Evolutionary conservation across 1,140 invertebrate genomes (phyloP).

Genomic region (Mactra quadrangularis): DNA sequence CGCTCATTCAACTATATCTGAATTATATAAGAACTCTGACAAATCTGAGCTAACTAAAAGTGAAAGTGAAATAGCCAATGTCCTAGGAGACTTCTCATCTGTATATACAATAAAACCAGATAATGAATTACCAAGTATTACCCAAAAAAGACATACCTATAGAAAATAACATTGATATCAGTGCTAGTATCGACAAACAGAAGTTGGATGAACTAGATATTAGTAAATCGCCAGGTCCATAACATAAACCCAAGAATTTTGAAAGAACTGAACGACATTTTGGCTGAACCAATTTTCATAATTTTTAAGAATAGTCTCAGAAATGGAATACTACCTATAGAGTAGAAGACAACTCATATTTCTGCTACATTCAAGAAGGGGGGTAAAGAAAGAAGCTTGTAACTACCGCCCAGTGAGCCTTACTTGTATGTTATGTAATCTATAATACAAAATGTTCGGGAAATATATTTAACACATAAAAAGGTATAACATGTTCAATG

Average conservation of each 20-base stretch:
- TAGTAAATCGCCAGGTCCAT: constrained; percentile 8
- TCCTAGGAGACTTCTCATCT: not conserved
- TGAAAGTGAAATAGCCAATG: not conserved
- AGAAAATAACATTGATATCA: not conserved
- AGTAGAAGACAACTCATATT: constrained; percentile 14
- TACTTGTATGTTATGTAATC: constrained; percentile 15
- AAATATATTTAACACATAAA: constrained; percentile 8
- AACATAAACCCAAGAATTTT: constrained; percentile 12
- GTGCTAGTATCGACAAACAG: not conserved
- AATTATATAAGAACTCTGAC: constrained; percentile 8
- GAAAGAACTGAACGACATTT: not conserved
- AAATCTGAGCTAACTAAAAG: not conserved
- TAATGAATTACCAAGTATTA: not conserved
- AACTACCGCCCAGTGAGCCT: constrained; percentile 25
- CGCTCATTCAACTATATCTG: not conserved
- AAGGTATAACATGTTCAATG: constrained; percentile 7
- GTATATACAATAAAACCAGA: not conserved
- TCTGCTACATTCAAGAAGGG: constrained; percentile 14
- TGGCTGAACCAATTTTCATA: not conserved
- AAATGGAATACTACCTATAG: not conserved
- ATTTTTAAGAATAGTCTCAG: not conserved
- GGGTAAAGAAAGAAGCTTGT: not conserved
- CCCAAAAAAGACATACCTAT: not conserved
- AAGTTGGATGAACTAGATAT: not conserved
- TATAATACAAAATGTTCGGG: constrained; percentile 10